phyloP scores from a whole-genome alignment of 2,797 vertebrate genomes.

The Oreochromis mossambicus region DNA sequence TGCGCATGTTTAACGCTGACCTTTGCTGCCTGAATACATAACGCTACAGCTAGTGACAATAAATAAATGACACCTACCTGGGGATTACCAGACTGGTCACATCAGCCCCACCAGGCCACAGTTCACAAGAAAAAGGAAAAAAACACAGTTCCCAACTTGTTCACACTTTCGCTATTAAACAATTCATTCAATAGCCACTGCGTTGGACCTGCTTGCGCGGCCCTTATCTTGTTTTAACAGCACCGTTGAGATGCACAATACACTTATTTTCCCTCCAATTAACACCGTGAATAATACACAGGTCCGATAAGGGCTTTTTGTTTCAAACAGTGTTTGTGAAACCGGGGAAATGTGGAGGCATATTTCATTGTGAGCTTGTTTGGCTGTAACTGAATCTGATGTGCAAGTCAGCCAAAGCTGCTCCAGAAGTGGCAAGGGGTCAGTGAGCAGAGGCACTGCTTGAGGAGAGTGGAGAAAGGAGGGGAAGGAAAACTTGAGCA shows the following conservation, averaged over 20 bases:
- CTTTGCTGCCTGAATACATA: background rate
- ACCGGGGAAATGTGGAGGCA: slow-evolving; percentile 73
- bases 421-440: slow-evolving; percentile 52
- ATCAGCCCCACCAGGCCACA: background rate
- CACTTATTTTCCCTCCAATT: slow-evolving; percentile 77
- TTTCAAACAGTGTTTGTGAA: slow-evolving; percentile 72
- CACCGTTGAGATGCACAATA: slow-evolving; percentile 68
- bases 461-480: background rate
- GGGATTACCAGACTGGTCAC: slow-evolving; percentile 39
- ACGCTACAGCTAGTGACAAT: slow-evolving; percentile 1
- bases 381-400: slow-evolving; percentile 63
- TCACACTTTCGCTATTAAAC: slow-evolving; percentile 66
- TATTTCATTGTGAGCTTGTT: slow-evolving; percentile 76
- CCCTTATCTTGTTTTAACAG: slow-evolving; percentile 85
- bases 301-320: slow-evolving; percentile 79
- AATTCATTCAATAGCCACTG: slow-evolving; percentile 56
- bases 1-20: background rate
- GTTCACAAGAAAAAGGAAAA: background rate
- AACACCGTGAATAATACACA: slow-evolving; percentile 76
- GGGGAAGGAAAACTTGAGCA: background rate
- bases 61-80: slow-evolving; percentile 11
- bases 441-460: slow-evolving; percentile 33
- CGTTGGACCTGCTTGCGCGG: slow-evolving; percentile 44
- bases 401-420: slow-evolving; percentile 48
- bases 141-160: slow-evolving; percentile 53